Evolutionary conservation across 1,140 invertebrate species (phyloP).

Genomic region (Drosophila mauritiana): DNA sequence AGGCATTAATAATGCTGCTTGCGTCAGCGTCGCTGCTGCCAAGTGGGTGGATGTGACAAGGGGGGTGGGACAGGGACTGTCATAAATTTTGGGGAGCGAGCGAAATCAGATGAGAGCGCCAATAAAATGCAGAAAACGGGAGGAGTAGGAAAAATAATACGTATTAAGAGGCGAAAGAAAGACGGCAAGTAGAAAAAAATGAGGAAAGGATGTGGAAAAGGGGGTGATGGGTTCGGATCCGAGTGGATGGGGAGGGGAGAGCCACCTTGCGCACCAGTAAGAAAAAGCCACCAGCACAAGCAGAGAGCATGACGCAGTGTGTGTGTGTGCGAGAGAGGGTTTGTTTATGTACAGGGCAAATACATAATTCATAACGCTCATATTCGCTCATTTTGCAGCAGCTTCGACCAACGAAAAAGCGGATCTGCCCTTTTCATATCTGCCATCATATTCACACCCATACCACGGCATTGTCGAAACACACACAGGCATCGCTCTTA

Average conservation of each 20-base stretch:
- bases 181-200: slow-evolving; percentile 29
- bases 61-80: slow-evolving; percentile 33
- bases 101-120: slow-evolving; percentile 37
- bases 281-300: slow-evolving; percentile 58
- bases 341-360: slow-evolving; percentile 72
- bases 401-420: slow-evolving; percentile 53
- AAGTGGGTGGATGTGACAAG: background rate
- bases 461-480: slow-evolving; percentile 31
- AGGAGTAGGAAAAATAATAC: slow-evolving; percentile 34
- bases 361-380: slow-evolving; percentile 84
- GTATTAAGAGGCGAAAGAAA: slow-evolving; percentile 42
- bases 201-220: slow-evolving; percentile 10
- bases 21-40: slow-evolving; percentile 23
- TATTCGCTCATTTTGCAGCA: slow-evolving; percentile 77
- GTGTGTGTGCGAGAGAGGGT: slow-evolving; percentile 40
- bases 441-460: slow-evolving; percentile 79
- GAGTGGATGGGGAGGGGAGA: background rate
- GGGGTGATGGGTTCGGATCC: background rate
- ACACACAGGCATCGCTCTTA: slow-evolving; percentile 15
- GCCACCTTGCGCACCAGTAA: slow-evolving; percentile 82
- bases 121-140: slow-evolving; percentile 50
- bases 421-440: slow-evolving; percentile 79
- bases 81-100: slow-evolving; percentile 52
- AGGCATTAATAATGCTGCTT: slow-evolving; percentile 61
- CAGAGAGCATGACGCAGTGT: background rate